Evolutionary conservation across 2,888 invertebrate genomes (phyloP).

Genomic region (Gisinianus flammeolus): DNA sequence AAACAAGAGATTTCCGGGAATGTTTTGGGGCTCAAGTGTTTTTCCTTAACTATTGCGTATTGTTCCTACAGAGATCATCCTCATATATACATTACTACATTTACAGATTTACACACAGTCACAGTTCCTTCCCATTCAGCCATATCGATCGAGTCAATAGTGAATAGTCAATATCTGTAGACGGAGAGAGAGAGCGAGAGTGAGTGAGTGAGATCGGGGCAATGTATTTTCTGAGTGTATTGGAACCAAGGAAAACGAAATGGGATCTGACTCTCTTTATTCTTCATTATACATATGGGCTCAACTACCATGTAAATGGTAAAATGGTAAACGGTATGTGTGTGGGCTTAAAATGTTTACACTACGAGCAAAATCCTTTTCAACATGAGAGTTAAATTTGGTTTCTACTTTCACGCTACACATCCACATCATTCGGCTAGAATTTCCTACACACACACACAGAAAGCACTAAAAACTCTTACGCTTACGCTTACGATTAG

Average conservation of each 20-base stretch:
- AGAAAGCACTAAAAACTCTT: too few relatives aligned
- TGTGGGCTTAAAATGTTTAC: slow-evolving; percentile 54
- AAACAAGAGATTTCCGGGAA: slow-evolving; percentile 13
- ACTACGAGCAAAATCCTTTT: slow-evolving; percentile 44
- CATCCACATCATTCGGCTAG: background rate
- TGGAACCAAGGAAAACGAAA: slow-evolving; percentile 14
- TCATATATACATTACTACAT: slow-evolving; percentile 6
- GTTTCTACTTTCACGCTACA: slow-evolving; percentile 47
- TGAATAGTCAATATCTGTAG: background rate
- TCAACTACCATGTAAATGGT: slow-evolving; percentile 35
- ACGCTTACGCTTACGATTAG: too few relatives aligned
- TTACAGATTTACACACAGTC: background rate
- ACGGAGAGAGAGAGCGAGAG: background rate
- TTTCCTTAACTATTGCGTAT: background rate
- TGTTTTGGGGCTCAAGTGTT: slow-evolving; percentile 14
- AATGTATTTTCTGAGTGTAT: background rate
- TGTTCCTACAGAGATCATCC: too few relatives aligned
- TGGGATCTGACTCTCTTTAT: slow-evolving; percentile 11
- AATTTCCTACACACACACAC: slow-evolving; percentile 3
- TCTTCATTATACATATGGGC: background rate
- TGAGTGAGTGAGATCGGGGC: background rate
- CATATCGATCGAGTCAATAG: slow-evolving; percentile 21
- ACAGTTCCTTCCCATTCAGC: background rate
- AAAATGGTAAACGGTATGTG: slow-evolving; percentile 36
- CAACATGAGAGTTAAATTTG: slow-evolving; percentile 52